Conservation (phyloP, 2,888 invertebrate genomes). For the Clivina fossor region DNA sequence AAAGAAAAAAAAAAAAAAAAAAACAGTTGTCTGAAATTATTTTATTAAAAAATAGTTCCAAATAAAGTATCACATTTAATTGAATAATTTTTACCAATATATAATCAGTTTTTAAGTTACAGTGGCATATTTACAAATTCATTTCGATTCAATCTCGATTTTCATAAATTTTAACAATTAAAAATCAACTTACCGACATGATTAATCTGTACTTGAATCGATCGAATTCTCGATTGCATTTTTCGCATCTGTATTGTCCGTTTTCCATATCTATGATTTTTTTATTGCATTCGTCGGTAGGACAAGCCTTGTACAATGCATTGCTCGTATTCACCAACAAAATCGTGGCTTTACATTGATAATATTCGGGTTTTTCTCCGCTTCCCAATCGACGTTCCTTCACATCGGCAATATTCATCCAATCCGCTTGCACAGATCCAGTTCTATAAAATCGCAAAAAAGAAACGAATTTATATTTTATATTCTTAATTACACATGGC, state of each 20-base stretch:
- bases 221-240: conserved; percentile 83
- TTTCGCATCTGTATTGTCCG: conserved; percentile 90
- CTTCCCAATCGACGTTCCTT: conserved; percentile 69
- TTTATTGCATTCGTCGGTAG: conserved; percentile 88
- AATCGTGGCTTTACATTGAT: conserved; percentile 75
- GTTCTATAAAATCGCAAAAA: conserved; percentile 32
- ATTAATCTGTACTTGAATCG: conserved; percentile 86
- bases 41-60: too few species aligned
- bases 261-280: conserved; percentile 89
- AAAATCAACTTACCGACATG: conserved; percentile 65
- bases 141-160: not conserved
- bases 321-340: conserved; percentile 80
- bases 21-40: too few species aligned
- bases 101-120: too few species aligned
- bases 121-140: too few species aligned
- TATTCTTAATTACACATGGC: too few species aligned
- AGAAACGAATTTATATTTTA: not conserved
- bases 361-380: conserved; percentile 81
- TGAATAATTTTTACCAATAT: too few species aligned
- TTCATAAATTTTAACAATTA: not conserved
- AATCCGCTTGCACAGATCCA: conserved; percentile 55
- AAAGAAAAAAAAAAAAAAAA: too few species aligned
- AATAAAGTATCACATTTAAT: too few species aligned
- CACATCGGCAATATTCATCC: conserved; percentile 77
- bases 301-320: conserved; percentile 89